Conservation (phyloP, 1,140 invertebrate species). For the Drosophila auraria region DNA sequence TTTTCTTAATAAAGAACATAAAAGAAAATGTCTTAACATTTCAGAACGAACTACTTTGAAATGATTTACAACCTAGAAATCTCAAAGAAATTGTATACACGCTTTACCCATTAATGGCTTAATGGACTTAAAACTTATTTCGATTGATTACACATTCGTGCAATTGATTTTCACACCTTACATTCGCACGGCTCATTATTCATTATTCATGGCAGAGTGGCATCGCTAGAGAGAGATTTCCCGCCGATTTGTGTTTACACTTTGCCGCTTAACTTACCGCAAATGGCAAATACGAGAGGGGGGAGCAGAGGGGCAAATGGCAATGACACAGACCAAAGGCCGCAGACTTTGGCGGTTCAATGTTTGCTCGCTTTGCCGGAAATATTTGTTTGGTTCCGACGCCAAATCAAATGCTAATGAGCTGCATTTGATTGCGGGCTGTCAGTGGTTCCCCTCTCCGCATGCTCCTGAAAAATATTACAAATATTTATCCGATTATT, state of each 20-base stretch:
- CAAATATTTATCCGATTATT: constrained; percentile 74
- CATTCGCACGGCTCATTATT: constrained; percentile 8
- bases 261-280: constrained; percentile 47
- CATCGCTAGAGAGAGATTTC: constrained; percentile 14
- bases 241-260: constrained; percentile 48
- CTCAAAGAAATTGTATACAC: background rate
- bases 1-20: background rate
- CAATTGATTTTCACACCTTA: constrained; percentile 21
- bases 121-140: constrained; percentile 17
- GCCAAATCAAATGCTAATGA: constrained; percentile 76
- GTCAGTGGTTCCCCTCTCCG: constrained; percentile 15
- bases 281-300: constrained; percentile 30
- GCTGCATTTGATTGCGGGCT: constrained; percentile 57
- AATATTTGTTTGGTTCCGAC: constrained; percentile 66
- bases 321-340: constrained; percentile 54
- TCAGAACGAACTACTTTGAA: background rate
- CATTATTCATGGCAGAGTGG: constrained; percentile 21
- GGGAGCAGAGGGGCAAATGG: constrained; percentile 8
- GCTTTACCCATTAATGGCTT: constrained; percentile 6
- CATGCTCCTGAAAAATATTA: constrained; percentile 38
- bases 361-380: constrained; percentile 61
- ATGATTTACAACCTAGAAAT: background rate
- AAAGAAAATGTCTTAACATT: background rate
- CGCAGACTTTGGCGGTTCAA: constrained; percentile 48
- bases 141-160: constrained; percentile 25